Percentiles rank a stretch among this genome's conserved stretches.
These are phyloP conservation scores for Pseudoips prasinana DNA, from an alignment of 2,888 invertebrate genomes.

Conservation along the genomic window DNA sequence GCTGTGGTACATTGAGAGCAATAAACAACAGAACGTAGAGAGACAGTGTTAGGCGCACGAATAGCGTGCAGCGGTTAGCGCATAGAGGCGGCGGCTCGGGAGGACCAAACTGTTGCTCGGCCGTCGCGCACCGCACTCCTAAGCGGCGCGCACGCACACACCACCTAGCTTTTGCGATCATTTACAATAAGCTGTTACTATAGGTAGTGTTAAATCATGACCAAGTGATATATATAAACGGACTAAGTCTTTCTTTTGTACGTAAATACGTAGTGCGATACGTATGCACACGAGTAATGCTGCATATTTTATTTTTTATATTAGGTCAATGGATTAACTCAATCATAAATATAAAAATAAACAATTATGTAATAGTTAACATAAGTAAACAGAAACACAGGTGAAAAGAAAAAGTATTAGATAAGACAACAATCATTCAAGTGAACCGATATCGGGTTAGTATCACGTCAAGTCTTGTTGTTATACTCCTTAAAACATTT, in stretches of 20 bases:
- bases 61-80: slow-evolving; percentile 60
- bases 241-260: slow-evolving; percentile 23
- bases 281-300: slow-evolving; percentile 4
- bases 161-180: slow-evolving; percentile 11
- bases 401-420: too few species aligned
- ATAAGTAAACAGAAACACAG: too few species aligned
- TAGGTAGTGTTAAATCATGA: slow-evolving; percentile 24
- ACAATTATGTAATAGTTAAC: too few species aligned
- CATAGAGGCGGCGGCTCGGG: slow-evolving; percentile 41
- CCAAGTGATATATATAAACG: slow-evolving; percentile 29
- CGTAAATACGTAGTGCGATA: slow-evolving; percentile 13
- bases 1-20: slow-evolving; percentile 79
- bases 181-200: slow-evolving; percentile 17
- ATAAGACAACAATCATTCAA: too few species aligned
- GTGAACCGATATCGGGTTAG: too few species aligned
- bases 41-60: slow-evolving; percentile 56
- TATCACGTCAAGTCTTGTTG: too few species aligned
- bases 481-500: too few species aligned
- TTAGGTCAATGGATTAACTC: too few species aligned
- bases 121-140: too few species aligned
- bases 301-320: too few species aligned
- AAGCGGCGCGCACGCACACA: slow-evolving; percentile 18
- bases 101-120: slow-evolving; percentile 61
- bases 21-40: slow-evolving; percentile 66
- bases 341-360: too few species aligned